Base-by-base conservation (phyloP, 2,113 vertebrate species). In the Stercorarius parasiticus region DNA sequence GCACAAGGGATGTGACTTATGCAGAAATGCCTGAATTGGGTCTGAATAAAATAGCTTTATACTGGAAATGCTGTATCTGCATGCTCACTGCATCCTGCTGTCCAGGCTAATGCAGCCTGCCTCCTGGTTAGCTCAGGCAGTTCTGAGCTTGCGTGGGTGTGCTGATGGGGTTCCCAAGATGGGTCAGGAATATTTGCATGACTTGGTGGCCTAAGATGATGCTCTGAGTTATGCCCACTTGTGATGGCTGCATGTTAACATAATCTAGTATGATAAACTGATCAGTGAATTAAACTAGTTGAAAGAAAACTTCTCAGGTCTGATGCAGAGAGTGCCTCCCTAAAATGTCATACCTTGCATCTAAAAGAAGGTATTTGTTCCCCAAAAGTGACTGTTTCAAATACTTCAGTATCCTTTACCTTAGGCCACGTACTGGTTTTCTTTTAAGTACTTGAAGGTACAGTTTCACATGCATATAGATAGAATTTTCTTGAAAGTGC, bases 281-380 rank as follows among this genome's bases (percentile, higher is more conserved):
- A 19, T 72, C 5, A 18, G 16, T 61, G 15, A 72, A 32, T 61
- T 67, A 43, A 30, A n/a, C 3, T 58, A 53, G 13, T 42, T 38
- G 34, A 52, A 62, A 69, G 42, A 50, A 84, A 40, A 18, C 4
- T 47, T 86, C 27, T 79, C 3, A 0, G 5, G 14, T 21, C 18
- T 56, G 36, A 67, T 52, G 36, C 2, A n/a, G 53, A 76, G 26
- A 71, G 12, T 1, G 1, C 1, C 2, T 3, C 17, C 11, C 15
- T 12, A 3, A 4, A 29, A 3, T 84, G 74, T 64, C 25, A 50
- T 45, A 45, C 23, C 10, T 15, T 71, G 30, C 4, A 29, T 34
- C 22, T 82, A 34, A 56, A 72, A 52, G 15, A 47, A 20, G 18
- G 6, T 56, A 27, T 19, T 36, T 86, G 12, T 30, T 59, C 16